A percentile compares a stretch with the other conserved stretches of the same genome.
Evolutionary conservation across 2,888 invertebrate genomes (phyloP).

Genomic region (Entomobrya multifasciata): DNA sequence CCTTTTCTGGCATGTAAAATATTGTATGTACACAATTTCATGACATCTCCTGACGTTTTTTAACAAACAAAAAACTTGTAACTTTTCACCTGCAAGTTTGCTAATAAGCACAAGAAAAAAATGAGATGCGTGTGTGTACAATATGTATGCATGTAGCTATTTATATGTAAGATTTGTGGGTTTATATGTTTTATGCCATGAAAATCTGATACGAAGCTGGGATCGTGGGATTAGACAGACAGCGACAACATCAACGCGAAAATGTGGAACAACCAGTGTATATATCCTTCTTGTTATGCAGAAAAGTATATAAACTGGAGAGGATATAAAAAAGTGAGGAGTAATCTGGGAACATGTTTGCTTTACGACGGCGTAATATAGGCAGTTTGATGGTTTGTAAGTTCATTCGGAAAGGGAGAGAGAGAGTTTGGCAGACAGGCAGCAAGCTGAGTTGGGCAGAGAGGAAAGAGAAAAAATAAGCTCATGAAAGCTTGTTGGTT

Average conservation of each 20-base stretch:
- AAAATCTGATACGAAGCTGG: not conserved
- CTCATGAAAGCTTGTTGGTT: slow-evolving; percentile 62
- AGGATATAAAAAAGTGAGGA: slow-evolving; percentile 26
- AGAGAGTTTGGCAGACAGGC: not conserved
- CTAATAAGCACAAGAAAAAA: slow-evolving; percentile 51
- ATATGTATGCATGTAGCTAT: slow-evolving; percentile 1
- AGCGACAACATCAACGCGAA: not conserved
- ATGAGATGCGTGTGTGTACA: not conserved
- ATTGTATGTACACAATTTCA: not conserved
- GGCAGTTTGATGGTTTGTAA: slow-evolving; percentile 9
- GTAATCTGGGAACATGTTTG: slow-evolving; percentile 65
- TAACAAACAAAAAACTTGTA: slow-evolving; percentile 32
- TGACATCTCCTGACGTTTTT: slow-evolving; percentile 44
- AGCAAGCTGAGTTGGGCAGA: slow-evolving; percentile 23
- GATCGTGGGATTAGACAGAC: not conserved
- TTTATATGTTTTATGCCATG: not conserved
- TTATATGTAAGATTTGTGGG: not conserved
- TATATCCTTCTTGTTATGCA: not conserved
- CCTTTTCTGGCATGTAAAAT: slow-evolving; percentile 3
- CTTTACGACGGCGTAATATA: slow-evolving; percentile 20
- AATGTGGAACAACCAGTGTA: not conserved
- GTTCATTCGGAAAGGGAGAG: not conserved
- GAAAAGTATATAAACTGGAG: slow-evolving; percentile 3
- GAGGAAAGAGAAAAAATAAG: slow-evolving; percentile 35
- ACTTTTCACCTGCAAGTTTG: slow-evolving; percentile 52